Evolutionary conservation across 2,797 vertebrate genomes (phyloP), one percentile per base, ranked within the genome.

Genomic region (Darevskia nairensis): DNA sequence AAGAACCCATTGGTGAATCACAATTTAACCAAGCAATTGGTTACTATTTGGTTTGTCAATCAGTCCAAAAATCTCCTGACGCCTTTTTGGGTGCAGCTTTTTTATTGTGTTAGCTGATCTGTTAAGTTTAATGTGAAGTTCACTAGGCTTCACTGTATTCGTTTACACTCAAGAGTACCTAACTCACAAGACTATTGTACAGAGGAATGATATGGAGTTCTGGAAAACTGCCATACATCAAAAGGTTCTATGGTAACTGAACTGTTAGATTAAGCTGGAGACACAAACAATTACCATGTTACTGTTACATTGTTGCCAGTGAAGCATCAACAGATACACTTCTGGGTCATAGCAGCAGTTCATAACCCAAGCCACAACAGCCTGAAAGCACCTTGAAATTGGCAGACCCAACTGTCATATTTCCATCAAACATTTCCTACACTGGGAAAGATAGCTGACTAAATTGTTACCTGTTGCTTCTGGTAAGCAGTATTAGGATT

Each of bases 401-500:
- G 32, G 32, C 29, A 80, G 25, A 25, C 23, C 35, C 44, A 25
- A 17, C 27, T 23, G 23, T 84, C 68, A 29, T n/a, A 44, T 78
- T 84, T 74, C 55, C 55, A 79, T 35, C 19, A 84, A 69, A 71
- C 9, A 25, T 50, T 78, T 77, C 44, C n/a, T 77, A 92, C 80
- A 82, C 29, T 55, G 83, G 68, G 35, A 91, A 88, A 87, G 17
- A 41, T 91, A 91, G 6, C 85, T 76, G 69, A 55, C 39, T 84
- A 25, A 64, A 82, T 17, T 39, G 35, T 97, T 97, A 99, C 99
- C 98, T 99, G 99, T 93, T 99, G 99, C 97, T 99, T 99, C 98
- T 99, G 99, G 97, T 99, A 99, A n/a, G 99, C 99, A 90, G 99
- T 99, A 95, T 99, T 99, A 87, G 99, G 98, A 95, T 99, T 99